phyloP scores from a whole-genome alignment of 2,113 vertebrate species.

The Lasiurus cinereus region DNA sequence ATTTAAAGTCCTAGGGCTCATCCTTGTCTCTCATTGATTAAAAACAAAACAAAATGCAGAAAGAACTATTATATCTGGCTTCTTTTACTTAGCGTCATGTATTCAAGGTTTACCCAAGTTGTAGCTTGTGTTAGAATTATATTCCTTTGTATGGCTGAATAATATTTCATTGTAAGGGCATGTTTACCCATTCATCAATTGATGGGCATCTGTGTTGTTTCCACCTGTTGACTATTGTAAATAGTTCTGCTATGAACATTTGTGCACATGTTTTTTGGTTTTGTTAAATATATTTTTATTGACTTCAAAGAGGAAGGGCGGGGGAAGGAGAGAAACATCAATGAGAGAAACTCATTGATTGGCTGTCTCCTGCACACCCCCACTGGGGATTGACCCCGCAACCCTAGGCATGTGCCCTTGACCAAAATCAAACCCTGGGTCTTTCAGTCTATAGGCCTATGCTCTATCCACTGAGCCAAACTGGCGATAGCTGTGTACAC shows the following conservation, averaged over 20 bases:
- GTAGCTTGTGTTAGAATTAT: neutral
- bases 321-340: too few species aligned
- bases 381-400: too few species aligned
- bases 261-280: neutral
- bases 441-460: too few species aligned
- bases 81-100: neutral
- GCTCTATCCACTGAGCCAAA: too few species aligned
- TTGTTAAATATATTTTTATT: neutral
- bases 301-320: too few species aligned
- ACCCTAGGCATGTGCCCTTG: too few species aligned
- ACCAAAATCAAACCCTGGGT: too few species aligned
- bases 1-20: conserved; percentile 19
- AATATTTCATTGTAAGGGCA: too few species aligned
- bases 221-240: neutral
- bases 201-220: neutral
- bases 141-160: neutral
- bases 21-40: neutral
- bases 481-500: neutral
- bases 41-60: neutral
- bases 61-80: neutral
- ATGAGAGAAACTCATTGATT: too few species aligned
- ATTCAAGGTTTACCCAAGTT: neutral
- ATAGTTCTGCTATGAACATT: neutral
- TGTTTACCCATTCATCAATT: neutral
- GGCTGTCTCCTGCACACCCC: too few species aligned